These are phyloP conservation scores for Mongoloraphidia duomilia DNA, from an alignment of 2,888 invertebrate genomes.

Conservation along the genomic window DNA sequence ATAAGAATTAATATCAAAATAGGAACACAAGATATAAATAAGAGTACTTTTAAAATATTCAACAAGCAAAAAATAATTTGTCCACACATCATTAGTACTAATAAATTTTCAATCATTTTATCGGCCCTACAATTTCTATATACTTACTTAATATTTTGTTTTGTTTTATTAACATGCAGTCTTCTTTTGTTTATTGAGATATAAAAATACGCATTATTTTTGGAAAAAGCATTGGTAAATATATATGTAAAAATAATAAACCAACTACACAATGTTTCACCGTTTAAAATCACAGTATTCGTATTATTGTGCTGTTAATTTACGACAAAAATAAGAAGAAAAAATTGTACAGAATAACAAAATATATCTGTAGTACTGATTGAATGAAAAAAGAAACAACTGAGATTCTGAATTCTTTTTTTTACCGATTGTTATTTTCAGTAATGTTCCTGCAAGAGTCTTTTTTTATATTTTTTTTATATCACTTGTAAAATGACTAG, in stretches of 20 bases:
- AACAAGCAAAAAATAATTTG: not conserved
- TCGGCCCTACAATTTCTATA: not conserved
- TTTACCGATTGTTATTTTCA: no score
- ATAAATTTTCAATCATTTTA: not conserved
- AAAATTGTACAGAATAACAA: no score
- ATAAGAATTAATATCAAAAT: not conserved
- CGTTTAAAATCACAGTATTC: no score
- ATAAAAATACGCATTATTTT: not conserved
- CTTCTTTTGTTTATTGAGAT: not conserved
- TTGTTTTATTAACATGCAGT: not conserved
- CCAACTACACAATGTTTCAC: no score
- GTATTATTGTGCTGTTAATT: no score
- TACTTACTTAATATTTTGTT: not conserved
- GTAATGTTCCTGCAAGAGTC: no score
- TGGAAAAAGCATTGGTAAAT: not conserved
- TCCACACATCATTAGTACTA: not conserved
- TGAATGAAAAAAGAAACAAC: no score
- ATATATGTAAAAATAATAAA: not conserved
- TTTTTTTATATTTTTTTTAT: no score
- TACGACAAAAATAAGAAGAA: no score
- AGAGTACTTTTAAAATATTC: not conserved
- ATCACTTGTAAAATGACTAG: no score
- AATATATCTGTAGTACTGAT: no score
- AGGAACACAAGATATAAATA: not conserved
- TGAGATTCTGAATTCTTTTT: no score